These are phyloP conservation scores for Mycteria americana DNA, from an alignment of 2,797 vertebrate genomes.

Conservation along the genomic window DNA sequence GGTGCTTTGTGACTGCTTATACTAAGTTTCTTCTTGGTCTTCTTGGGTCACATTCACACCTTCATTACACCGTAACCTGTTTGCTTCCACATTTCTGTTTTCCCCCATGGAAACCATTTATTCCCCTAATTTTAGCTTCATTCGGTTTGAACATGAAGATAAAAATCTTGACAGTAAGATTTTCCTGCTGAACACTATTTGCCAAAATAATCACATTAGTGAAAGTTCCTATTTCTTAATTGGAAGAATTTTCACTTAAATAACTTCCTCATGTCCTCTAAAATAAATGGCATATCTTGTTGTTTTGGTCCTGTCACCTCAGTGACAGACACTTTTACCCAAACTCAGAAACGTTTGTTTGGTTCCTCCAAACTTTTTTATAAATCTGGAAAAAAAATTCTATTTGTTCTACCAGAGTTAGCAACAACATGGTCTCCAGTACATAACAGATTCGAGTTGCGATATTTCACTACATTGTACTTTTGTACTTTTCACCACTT, in stretches of 20 bases:
- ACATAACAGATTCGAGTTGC: not conserved
- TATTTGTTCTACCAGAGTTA: not conserved
- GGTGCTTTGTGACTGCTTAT: constrained; percentile 30
- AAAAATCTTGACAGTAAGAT: not conserved
- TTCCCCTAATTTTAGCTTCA: not conserved
- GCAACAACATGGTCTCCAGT: not conserved
- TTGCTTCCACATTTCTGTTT: not conserved
- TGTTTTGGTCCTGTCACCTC: not conserved
- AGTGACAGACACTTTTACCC: not conserved
- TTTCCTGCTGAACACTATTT: not conserved
- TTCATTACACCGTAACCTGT: not conserved
- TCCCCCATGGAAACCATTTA: not conserved
- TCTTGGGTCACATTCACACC: constrained; percentile 22
- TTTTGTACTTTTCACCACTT: constrained; percentile 45
- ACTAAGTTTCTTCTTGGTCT: constrained; percentile 24
- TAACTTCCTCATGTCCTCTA: not conserved
- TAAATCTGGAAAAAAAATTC: not conserved
- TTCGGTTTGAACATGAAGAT: not conserved
- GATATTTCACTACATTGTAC: constrained; percentile 14
- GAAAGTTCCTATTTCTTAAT: not conserved
- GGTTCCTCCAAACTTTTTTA: not conserved
- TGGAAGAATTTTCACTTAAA: not conserved
- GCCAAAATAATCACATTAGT: not conserved
- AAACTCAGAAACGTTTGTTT: not conserved
- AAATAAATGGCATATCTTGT: not conserved